Base-by-base conservation (phyloP, 1,140 invertebrate genomes). In the Lucilia cuprina region DNA sequence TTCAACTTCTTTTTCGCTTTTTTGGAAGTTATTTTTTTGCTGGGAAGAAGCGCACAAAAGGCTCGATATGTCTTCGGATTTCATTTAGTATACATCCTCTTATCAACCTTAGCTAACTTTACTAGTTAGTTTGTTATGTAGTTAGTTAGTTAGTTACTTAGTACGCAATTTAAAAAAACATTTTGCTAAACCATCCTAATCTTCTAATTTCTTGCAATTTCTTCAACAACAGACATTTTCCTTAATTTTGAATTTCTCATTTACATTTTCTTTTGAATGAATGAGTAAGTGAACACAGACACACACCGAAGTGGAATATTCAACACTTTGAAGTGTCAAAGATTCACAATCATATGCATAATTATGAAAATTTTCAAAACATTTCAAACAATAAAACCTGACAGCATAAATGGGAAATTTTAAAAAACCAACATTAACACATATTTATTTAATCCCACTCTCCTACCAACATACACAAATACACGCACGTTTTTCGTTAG, bases 311-410 rank as follows among this genome's bases (percentile, higher is more conserved):
- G 77, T 80, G 77, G 19, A 80, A 80, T 65, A 65, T 50, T 82
- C 60, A 34, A 65, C 82, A 82, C 82, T 82, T 82, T 82, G 55
- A 82, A 82, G 82, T 82, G 82, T 82, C 82, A 82, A 82, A 80
- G 77, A 80, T 80, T 65, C 82, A 70, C 82, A 82, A 82, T 82
- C 82, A 65, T 60, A 60, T 65, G 50, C 47, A 82, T 82, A 60
- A 49, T 80, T 34, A 25, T 55, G 21, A 82, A 50, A 82, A 65
- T 65, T 65, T 60, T 65, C 17, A 30, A 82, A 82, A 55, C 49
- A 60, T 25, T 80, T 80, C 35, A 80, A 41, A 47, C 35, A 78
- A 78, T 47, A 82, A 41, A 50, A 82, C 14, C 21, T 74, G 19
- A 21, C 65, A 83, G n/a, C 17, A 13, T 14, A 19, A 74, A 9